Percentiles rank a stretch among this genome's conserved stretches.
Conservation (phyloP, 2,888 invertebrate genomes). For the Lochmaea capreae region DNA sequence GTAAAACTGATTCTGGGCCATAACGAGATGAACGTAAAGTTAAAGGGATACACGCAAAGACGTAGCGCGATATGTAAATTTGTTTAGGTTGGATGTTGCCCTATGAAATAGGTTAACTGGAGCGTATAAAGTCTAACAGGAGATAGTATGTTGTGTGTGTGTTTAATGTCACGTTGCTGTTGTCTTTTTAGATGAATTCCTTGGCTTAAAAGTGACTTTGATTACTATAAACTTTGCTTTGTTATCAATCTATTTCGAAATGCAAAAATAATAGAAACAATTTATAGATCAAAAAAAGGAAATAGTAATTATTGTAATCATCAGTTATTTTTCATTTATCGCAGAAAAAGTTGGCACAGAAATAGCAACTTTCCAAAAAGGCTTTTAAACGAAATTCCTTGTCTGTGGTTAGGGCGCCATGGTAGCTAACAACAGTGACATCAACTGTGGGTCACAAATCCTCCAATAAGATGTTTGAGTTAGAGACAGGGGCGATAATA, state of each 20-base stretch:
- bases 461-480: slow-evolving; percentile 58
- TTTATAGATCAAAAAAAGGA: too few species aligned
- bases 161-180: slow-evolving; percentile 8
- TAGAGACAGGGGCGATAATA: slow-evolving; percentile 58
- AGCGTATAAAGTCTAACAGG: not conserved
- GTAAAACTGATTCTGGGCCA: slow-evolving; percentile 10
- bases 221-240: not conserved
- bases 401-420: slow-evolving; percentile 43
- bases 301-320: not conserved
- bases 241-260: too few species aligned
- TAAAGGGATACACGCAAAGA: slow-evolving; percentile 25
- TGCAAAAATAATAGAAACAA: not conserved
- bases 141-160: slow-evolving; percentile 10
- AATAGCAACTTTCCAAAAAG: slow-evolving; percentile 35
- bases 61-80: slow-evolving; percentile 28
- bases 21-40: slow-evolving; percentile 26
- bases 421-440: slow-evolving; percentile 46
- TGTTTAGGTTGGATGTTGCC: slow-evolving; percentile 28
- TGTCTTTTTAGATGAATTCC: slow-evolving; percentile 7
- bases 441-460: slow-evolving; percentile 52
- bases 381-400: slow-evolving; percentile 47
- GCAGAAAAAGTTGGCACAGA: slow-evolving; percentile 16
- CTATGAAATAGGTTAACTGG: slow-evolving; percentile 21
- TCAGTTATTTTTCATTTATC: slow-evolving; percentile 23
- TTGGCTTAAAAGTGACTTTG: slow-evolving; percentile 3